phyloP scores from a whole-genome alignment of 2,113 vertebrate species.

The Channa maculata region DNA sequence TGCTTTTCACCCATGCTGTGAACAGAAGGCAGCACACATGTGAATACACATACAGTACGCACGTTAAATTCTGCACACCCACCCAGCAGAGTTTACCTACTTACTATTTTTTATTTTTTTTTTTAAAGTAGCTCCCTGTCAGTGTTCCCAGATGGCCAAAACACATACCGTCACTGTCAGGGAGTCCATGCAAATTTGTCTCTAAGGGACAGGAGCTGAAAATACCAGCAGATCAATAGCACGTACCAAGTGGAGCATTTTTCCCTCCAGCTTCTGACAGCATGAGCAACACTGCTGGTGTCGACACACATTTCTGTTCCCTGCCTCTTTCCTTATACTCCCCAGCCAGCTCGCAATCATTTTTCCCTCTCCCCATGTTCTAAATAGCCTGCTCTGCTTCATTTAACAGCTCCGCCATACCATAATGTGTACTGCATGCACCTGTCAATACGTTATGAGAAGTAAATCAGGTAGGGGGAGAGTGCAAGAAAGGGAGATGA shows the following conservation, averaged over 20 bases:
- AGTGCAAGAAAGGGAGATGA: slow-evolving; percentile 44
- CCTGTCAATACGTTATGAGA: slow-evolving; percentile 62
- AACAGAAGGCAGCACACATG: slow-evolving; percentile 12
- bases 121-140: slow-evolving; percentile 9
- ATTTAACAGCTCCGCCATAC: slow-evolving; percentile 50
- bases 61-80: neutral
- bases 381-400: slow-evolving; percentile 58
- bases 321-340: slow-evolving; percentile 17
- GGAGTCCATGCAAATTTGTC: slow-evolving; percentile 65
- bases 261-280: slow-evolving; percentile 54
- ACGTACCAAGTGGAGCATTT: slow-evolving; percentile 58
- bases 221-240: slow-evolving; percentile 76
- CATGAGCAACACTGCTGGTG: slow-evolving; percentile 55
- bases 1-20: neutral
- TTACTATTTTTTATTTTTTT: neutral
- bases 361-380: slow-evolving; percentile 36
- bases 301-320: slow-evolving; percentile 50
- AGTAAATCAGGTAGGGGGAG: slow-evolving; percentile 49
- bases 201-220: slow-evolving; percentile 53
- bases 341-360: slow-evolving; percentile 38
- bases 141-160: neutral
- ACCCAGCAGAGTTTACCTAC: neutral
- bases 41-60: neutral
- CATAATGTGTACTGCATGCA: slow-evolving; percentile 48
- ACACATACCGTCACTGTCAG: slow-evolving; percentile 19